Evolutionary conservation across 2,113 vertebrate genomes (phyloP).

Genomic region (Mormyrus lacerda): DNA sequence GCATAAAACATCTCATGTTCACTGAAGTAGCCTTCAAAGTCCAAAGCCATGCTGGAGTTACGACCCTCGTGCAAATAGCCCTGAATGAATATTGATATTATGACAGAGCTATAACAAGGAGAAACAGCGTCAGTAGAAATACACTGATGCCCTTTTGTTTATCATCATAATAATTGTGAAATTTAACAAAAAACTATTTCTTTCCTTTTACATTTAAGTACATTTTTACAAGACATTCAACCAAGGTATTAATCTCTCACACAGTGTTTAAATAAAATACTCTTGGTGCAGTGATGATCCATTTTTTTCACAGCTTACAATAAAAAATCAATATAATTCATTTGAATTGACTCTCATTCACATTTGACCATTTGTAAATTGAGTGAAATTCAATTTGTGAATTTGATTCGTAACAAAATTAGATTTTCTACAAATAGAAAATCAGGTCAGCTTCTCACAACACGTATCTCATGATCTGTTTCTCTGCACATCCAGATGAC

Average conservation of each 20-base stretch:
- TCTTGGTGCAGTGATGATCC: not conserved
- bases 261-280: not conserved
- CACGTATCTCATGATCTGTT: not conserved
- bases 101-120: not conserved
- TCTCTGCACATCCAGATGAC: not conserved
- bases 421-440: not conserved
- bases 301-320: not conserved
- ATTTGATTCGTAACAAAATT: not conserved
- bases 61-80: not conserved
- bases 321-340: not conserved
- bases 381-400: not conserved
- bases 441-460: not conserved
- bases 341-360: not conserved
- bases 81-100: not conserved
- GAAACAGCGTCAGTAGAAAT: not conserved
- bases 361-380: not conserved
- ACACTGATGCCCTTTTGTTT: not conserved
- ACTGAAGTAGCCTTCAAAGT: not conserved
- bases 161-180: not conserved
- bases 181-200: not conserved
- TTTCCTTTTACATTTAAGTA: not conserved
- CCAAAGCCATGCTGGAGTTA: not conserved
- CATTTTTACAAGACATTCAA: not conserved
- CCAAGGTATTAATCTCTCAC: not conserved
- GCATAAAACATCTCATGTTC: not conserved